These are phyloP conservation scores for Lasioglossum villosulum DNA, from an alignment of 2,888 invertebrate genomes.

Conservation along the genomic window DNA sequence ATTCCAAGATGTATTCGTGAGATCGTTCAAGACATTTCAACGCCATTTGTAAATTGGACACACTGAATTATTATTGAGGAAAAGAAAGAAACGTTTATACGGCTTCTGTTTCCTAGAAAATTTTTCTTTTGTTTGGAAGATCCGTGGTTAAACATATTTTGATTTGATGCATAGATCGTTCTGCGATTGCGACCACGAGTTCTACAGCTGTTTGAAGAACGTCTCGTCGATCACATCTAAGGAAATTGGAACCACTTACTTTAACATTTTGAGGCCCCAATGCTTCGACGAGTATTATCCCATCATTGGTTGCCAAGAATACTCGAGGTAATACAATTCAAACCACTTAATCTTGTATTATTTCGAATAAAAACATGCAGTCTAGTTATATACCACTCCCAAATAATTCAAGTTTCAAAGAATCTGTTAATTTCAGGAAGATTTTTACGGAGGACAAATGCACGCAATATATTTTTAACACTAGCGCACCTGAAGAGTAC, in stretches of 20 bases:
- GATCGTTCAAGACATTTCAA: neutral
- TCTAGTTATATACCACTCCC: too few relatives aligned
- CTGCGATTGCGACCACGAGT: conserved; percentile 89
- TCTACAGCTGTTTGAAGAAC: conserved; percentile 88
- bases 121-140: neutral
- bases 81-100: too few relatives aligned
- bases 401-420: neutral
- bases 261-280: conserved; percentile 90
- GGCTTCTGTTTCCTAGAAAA: neutral
- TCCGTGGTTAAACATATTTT: neutral
- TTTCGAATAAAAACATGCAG: too few relatives aligned
- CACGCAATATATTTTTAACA: conserved; percentile 86
- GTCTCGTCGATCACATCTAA: conserved; percentile 86
- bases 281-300: conserved; percentile 86
- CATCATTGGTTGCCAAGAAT: conserved; percentile 62
- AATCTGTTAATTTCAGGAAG: conserved; percentile 19
- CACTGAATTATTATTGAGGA: too few relatives aligned
- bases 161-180: conserved; percentile 86
- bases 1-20: too few relatives aligned
- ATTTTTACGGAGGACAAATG: conserved; percentile 81
- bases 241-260: conserved; percentile 89
- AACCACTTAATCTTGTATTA: neutral
- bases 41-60: too few relatives aligned
- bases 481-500: conserved; percentile 85
- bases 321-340: conserved; percentile 64